Conservation (phyloP, 2,888 invertebrate genomes). For the Perizoma flavofasciatum region DNA sequence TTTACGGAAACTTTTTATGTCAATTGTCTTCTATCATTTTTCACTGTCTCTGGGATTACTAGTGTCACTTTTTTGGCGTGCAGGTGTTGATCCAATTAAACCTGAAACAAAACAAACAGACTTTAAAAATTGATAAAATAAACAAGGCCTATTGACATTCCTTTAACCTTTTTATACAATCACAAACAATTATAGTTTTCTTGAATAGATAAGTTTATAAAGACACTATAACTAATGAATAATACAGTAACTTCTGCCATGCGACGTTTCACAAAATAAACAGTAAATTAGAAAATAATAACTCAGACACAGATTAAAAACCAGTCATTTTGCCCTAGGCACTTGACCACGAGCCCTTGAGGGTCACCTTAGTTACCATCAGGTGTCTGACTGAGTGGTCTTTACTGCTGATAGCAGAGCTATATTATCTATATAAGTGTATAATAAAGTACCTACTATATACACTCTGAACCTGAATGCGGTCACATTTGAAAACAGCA, state of each 20-base stretch:
- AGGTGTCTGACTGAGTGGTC: background rate
- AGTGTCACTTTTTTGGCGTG: conserved; percentile 9
- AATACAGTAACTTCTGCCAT: background rate
- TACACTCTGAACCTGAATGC: too few relatives aligned
- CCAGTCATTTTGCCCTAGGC: background rate
- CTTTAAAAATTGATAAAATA: background rate
- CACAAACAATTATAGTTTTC: too few relatives aligned
- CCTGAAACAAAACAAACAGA: conserved; percentile 55
- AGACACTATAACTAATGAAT: too few relatives aligned
- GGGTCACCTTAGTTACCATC: background rate
- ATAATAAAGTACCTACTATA: too few relatives aligned
- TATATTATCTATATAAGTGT: background rate
- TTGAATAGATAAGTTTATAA: too few relatives aligned
- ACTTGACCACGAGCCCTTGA: conserved; percentile 13
- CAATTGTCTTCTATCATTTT: conserved; percentile 75
- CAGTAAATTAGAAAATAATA: conserved; percentile 2
- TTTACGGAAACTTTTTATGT: conserved; percentile 37
- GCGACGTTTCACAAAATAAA: conserved; percentile 3
- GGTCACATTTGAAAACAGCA: too few relatives aligned
- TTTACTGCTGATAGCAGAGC: background rate
- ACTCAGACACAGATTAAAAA: background rate
- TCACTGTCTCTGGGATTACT: conserved; percentile 25
- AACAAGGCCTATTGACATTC: conserved; percentile 4
- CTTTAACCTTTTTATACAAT: background rate
- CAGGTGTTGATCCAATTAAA: conserved; percentile 25